A percentile compares a stretch with the other conserved stretches of the same genome.
Conservation (phyloP, 2,113 vertebrate species). For the Phyllopteryx taeniolatus region DNA sequence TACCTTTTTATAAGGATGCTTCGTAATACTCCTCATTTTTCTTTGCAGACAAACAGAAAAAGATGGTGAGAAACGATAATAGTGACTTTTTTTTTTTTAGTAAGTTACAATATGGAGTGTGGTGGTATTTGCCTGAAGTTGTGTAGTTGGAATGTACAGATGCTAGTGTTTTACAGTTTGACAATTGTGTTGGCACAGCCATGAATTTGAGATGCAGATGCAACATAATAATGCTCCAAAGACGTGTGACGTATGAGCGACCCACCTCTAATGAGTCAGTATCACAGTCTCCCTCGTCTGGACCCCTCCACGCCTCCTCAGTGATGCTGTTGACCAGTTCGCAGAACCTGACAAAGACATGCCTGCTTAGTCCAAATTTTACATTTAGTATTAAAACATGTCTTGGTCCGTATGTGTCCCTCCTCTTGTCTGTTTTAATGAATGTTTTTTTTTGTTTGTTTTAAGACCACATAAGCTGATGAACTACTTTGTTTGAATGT, state of each 20-base stretch:
- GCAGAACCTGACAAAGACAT: constrained; percentile 81
- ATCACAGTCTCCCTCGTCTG: constrained; percentile 90
- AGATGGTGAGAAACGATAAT: no score
- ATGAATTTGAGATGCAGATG: no score
- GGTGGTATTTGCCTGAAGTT: no score
- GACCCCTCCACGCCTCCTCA: constrained; percentile 85
- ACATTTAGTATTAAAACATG: neutral
- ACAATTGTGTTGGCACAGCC: no score
- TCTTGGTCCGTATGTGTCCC: neutral
- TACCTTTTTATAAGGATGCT: no score
- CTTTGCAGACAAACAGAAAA: no score
- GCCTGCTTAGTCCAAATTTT: neutral
- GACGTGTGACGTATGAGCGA: neutral
- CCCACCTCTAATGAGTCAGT: constrained; percentile 88
- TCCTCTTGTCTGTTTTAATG: neutral
- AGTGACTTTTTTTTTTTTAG: no score
- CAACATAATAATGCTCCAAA: neutral
- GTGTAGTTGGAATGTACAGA: no score
- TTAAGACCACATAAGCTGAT: neutral
- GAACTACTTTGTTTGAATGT: no score
- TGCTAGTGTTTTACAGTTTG: no score
- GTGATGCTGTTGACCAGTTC: constrained; percentile 92
- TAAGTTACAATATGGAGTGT: no score
- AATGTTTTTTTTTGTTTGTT: neutral
- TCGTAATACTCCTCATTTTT: no score